Evolutionary conservation across 37 sponge, comb jelly and placozoan species (phyloP).

Genomic region (Spongilla lacustris): DNA sequence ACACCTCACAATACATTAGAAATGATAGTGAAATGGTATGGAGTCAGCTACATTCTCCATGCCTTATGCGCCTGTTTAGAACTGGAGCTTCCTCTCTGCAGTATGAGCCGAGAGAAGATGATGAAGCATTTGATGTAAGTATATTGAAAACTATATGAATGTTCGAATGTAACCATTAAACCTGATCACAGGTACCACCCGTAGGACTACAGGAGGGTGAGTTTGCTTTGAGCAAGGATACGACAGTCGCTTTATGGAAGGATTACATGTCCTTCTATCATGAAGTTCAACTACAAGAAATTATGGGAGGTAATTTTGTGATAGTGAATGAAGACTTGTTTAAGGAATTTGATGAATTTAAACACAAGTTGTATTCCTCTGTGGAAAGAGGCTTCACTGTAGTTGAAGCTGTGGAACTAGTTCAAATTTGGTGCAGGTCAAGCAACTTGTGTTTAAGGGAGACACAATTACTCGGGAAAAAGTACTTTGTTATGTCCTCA

Average conservation of each 20-base stretch:
- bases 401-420: not conserved
- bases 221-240: no score
- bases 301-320: no score
- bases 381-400: not conserved
- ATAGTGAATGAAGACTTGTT: not conserved
- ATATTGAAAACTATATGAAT: not conserved
- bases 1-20: not conserved
- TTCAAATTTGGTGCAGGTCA: not conserved
- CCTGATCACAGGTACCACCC: no score
- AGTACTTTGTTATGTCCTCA: slow-evolving; percentile 1
- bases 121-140: not conserved
- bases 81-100: not conserved
- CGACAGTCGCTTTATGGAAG: no score
- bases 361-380: not conserved
- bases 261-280: no score
- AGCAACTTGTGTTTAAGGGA: slow-evolving; percentile 1
- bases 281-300: no score
- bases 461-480: not conserved
- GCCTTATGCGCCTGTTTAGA: not conserved
- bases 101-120: not conserved
- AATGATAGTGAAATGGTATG: not conserved
- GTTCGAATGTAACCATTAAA: not conserved
- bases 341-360: not conserved
- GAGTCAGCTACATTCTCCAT: not conserved
- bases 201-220: no score